phyloP scores from a whole-genome alignment of 1,140 invertebrate species.

The Venturia canescens region DNA sequence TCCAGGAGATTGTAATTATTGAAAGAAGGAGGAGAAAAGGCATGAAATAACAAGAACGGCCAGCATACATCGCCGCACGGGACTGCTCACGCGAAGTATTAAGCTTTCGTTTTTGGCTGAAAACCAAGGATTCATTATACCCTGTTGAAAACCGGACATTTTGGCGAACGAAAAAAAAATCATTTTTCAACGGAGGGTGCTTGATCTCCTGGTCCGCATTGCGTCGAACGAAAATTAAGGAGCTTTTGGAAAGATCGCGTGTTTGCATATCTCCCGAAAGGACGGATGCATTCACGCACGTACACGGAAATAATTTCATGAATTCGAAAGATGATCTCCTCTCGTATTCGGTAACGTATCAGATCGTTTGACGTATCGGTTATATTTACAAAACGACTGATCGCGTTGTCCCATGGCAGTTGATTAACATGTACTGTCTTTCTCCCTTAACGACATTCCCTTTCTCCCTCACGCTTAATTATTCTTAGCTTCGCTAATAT shows the following conservation, averaged over 20 bases:
- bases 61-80: no score
- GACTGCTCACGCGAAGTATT: no score
- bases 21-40: no score
- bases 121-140: no score
- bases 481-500: no score
- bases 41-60: no score
- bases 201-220: not conserved
- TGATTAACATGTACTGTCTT: not conserved
- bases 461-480: not conserved
- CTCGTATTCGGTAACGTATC: not conserved
- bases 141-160: no score
- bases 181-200: no score
- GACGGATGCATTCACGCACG: not conserved
- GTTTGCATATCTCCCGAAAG: not conserved
- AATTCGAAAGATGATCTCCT: not conserved
- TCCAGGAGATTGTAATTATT: no score
- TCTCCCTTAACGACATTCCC: not conserved
- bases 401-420: not conserved
- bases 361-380: not conserved
- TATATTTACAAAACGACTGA: slow-evolving; percentile 10
- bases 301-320: not conserved
- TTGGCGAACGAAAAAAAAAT: no score
- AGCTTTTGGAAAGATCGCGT: not conserved
- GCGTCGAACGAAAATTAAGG: not conserved
- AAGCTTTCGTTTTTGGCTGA: no score